phyloP scores from a whole-genome alignment of 2,797 vertebrate genomes.

The Tenualosa thibaudeaui region DNA sequence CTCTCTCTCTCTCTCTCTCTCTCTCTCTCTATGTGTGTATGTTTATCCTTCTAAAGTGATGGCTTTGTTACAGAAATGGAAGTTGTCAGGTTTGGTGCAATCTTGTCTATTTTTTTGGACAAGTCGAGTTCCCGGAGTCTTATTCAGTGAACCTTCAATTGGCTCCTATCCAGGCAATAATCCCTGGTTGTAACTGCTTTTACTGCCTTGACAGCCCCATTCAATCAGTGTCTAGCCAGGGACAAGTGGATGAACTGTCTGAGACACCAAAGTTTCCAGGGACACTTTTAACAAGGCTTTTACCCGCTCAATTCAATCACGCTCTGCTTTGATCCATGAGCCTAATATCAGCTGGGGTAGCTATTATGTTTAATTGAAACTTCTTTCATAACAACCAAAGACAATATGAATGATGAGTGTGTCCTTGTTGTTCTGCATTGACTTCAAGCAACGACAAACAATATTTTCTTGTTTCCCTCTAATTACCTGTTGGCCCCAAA shows the following conservation, averaged over 20 bases:
- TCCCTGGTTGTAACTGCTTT: neutral
- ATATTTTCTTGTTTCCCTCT: neutral
- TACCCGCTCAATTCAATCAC: neutral
- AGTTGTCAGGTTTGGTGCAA: neutral
- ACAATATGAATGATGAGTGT: neutral
- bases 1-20: too few species aligned
- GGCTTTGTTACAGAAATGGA: neutral
- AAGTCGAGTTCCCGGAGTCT: neutral
- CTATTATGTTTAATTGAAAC: constrained; percentile 2
- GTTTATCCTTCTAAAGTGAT: neutral
- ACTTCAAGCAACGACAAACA: neutral
- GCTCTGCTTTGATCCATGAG: neutral
- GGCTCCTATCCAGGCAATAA: neutral
- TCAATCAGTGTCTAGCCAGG: neutral
- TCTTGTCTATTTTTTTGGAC: neutral
- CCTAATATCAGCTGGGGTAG: neutral
- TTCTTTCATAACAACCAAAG: neutral
- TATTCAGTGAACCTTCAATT: neutral
- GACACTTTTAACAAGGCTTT: constrained; percentile 15
- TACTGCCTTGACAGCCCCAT: too few species aligned
- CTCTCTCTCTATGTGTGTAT: too few species aligned
- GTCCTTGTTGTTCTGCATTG: neutral
- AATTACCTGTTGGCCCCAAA: neutral
- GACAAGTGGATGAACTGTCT: neutral
- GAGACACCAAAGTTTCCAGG: neutral